Evolutionary conservation across 1,140 invertebrate species (phyloP).

Genomic region (Plodia interpunctella): DNA sequence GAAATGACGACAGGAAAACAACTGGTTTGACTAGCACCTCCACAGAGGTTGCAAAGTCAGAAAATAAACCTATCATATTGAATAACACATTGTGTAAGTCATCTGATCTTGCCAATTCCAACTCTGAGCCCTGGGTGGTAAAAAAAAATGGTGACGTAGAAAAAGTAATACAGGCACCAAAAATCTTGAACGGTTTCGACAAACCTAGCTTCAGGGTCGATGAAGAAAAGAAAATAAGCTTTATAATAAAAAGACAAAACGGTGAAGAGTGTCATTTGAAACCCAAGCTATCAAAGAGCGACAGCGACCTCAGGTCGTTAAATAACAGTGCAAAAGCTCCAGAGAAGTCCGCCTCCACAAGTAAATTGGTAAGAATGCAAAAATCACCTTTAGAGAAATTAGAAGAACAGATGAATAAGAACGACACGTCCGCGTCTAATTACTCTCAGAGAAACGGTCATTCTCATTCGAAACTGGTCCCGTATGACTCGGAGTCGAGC

Average conservation of each 20-base stretch:
- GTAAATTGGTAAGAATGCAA: slow-evolving; percentile 43
- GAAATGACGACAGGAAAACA: slow-evolving; percentile 60
- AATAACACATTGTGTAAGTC: slow-evolving; percentile 63
- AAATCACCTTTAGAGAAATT: slow-evolving; percentile 64
- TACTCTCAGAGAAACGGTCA: slow-evolving; percentile 45
- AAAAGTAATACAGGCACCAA: slow-evolving; percentile 51
- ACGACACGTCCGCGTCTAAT: slow-evolving; percentile 30
- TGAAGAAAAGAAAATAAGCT: slow-evolving; percentile 59
- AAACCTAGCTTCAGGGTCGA: slow-evolving; percentile 40
- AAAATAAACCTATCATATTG: slow-evolving; percentile 62
- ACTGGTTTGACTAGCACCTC: slow-evolving; percentile 40
- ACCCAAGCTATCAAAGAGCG: slow-evolving; percentile 46
- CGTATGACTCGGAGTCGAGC: slow-evolving; percentile 69
- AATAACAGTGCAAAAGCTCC: slow-evolving; percentile 30
- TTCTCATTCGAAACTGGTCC: slow-evolving; percentile 49
- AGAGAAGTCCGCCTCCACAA: slow-evolving; percentile 47
- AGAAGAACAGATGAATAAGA: slow-evolving; percentile 68
- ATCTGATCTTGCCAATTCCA: slow-evolving; percentile 40
- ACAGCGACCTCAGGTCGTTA: slow-evolving; percentile 40
- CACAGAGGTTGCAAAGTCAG: slow-evolving; percentile 43
- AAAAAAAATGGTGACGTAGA: slow-evolving; percentile 70
- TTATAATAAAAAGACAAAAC: slow-evolving; percentile 49
- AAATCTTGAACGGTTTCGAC: slow-evolving; percentile 53
- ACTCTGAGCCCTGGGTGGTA: slow-evolving; percentile 66
- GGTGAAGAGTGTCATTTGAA: slow-evolving; percentile 42